Percentiles rank a stretch among this genome's conserved stretches.
Conservation (phyloP, 2,113 vertebrate species). For the Neotoma lepida region DNA sequence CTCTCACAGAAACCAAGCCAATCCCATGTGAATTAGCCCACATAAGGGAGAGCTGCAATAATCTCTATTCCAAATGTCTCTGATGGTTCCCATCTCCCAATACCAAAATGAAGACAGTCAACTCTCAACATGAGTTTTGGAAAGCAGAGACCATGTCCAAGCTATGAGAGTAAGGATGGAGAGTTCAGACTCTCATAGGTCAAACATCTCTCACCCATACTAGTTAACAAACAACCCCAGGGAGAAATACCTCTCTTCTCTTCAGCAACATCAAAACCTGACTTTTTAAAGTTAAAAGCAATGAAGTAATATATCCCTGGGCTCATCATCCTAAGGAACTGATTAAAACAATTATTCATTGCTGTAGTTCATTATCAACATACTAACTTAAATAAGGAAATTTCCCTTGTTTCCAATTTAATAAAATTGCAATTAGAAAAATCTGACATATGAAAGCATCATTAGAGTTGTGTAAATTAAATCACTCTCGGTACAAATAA, state of each 20-base stretch:
- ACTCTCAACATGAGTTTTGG: not conserved
- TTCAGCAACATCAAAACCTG: not conserved
- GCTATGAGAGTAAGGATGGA: not conserved
- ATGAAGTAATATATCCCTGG: not conserved
- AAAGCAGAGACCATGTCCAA: not conserved
- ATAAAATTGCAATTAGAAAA: conserved; percentile 1
- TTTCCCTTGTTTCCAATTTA: not conserved
- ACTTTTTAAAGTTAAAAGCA: not conserved
- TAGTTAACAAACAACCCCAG: not conserved
- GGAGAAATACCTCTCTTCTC: not conserved
- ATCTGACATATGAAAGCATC: not conserved
- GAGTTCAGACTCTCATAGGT: not conserved
- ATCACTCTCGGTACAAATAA: not conserved
- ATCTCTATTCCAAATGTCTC: not conserved
- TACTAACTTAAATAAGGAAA: not conserved
- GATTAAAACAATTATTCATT: not conserved
- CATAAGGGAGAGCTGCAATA: not conserved
- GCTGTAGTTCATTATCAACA: not conserved
- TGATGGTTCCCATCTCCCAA: not conserved
- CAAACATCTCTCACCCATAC: not conserved
- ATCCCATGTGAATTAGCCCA: not conserved
- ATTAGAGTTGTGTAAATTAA: not conserved
- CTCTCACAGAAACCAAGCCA: not conserved
- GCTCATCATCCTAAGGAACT: not conserved
- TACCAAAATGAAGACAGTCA: not conserved